Evolutionary conservation across 2,888 invertebrate genomes (phyloP).

Genomic region (Drosophila anomalata): DNA sequence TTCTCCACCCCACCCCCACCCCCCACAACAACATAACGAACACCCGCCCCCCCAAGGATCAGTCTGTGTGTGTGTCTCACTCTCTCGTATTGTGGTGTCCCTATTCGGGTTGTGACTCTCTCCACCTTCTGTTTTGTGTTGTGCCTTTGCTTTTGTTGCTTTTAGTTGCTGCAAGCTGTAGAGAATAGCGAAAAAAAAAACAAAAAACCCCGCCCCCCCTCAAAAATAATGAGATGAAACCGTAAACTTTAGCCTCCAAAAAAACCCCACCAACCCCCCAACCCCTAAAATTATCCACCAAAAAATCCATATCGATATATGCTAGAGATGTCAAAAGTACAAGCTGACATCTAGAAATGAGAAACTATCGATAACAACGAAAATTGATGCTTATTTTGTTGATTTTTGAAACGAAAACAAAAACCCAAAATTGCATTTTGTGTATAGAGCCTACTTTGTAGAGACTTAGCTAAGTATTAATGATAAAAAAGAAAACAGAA

Average conservation of each 20-base stretch:
- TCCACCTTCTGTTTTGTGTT: constrained; percentile 33
- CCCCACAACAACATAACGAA: background rate
- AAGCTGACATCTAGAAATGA: constrained; percentile 17
- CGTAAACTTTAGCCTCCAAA: constrained; percentile 26
- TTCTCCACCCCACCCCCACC: constrained; percentile 29
- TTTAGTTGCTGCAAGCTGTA: constrained; percentile 45
- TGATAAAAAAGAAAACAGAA: constrained; percentile 19
- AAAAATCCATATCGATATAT: background rate
- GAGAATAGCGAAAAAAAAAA: constrained; percentile 21
- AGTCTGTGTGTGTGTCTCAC: constrained; percentile 4
- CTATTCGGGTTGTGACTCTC: constrained; percentile 22
- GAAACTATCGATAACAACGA: constrained; percentile 16
- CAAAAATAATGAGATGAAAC: constrained; percentile 14
- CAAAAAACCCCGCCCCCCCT: too few relatives aligned
- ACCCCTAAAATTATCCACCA: background rate
- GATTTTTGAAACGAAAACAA: constrained; percentile 42
- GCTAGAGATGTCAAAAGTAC: constrained; percentile 33
- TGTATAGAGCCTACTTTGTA: constrained; percentile 46
- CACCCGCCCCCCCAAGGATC: background rate
- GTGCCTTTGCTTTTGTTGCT: constrained; percentile 32
- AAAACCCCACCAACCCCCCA: constrained; percentile 6
- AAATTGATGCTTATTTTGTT: constrained; percentile 42
- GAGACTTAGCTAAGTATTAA: constrained; percentile 38
- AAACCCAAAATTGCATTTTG: constrained; percentile 49
- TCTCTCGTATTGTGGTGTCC: constrained; percentile 3